A percentile compares a stretch with the other conserved stretches of the same genome.
Conservation (phyloP, 2,797 vertebrate species). For the Chrosomus eos region DNA sequence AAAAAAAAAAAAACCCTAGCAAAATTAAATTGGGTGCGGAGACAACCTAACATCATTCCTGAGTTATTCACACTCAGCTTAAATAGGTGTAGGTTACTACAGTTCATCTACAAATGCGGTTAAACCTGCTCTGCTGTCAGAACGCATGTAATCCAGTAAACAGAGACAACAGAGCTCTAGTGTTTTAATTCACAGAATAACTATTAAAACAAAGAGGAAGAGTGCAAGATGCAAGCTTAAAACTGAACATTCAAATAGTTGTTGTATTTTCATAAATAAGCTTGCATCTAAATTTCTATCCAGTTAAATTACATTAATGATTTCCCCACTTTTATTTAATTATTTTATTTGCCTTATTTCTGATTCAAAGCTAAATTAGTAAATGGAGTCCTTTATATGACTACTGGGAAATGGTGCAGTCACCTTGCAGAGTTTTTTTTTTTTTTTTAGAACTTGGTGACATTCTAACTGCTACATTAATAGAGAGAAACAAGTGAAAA, state of each 20-base stretch:
- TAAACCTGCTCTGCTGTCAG: conserved; percentile 29
- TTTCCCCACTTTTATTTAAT: neutral
- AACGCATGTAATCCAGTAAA: neutral
- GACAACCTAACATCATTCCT: conserved; percentile 25
- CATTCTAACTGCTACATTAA: no score
- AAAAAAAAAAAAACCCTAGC: neutral
- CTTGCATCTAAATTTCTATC: neutral
- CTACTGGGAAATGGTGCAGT: no score
- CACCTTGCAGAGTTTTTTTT: no score
- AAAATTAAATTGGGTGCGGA: conserved; percentile 39
- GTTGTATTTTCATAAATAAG: neutral
- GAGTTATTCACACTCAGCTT: conserved; percentile 25
- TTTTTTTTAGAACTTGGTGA: no score
- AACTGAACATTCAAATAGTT: neutral
- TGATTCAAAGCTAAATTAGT: no score
- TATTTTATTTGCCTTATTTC: no score
- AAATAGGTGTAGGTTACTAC: conserved; percentile 52
- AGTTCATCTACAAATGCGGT: conserved; percentile 50
- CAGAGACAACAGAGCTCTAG: neutral
- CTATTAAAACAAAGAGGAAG: neutral
- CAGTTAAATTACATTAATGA: neutral
- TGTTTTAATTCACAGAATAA: neutral
- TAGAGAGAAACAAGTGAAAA: no score
- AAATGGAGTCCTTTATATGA: no score
- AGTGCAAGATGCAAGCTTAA: neutral